These are phyloP conservation scores for Andrena hattorfiana DNA, from an alignment of 2,888 invertebrate species.

Conservation along the genomic window DNA sequence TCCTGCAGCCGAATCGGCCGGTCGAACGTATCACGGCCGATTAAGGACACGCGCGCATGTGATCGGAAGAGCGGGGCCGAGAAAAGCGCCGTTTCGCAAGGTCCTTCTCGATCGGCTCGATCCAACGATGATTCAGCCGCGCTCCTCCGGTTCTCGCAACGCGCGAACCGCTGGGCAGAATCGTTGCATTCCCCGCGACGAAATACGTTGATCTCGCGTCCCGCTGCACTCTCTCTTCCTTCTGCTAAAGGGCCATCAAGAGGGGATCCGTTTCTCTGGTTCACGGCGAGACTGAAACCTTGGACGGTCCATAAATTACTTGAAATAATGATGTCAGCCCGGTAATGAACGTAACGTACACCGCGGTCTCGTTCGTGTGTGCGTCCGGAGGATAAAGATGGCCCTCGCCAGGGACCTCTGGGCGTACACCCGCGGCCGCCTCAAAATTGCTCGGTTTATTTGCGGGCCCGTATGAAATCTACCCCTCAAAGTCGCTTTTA, in stretches of 20 bases:
- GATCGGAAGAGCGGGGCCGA: constrained; percentile 37
- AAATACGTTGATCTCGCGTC: constrained; percentile 50
- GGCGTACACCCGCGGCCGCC: constrained; percentile 26
- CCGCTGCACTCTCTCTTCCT: constrained; percentile 37
- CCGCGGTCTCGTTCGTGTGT: constrained; percentile 7
- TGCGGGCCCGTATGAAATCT: constrained; percentile 63
- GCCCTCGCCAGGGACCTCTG: constrained; percentile 35
- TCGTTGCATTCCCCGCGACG: constrained; percentile 60
- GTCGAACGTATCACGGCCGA: constrained; percentile 26
- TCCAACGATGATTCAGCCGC: constrained; percentile 67
- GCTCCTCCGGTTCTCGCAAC: constrained; percentile 57
- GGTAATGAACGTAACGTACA: constrained; percentile 76
- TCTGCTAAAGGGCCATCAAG: constrained; percentile 27
- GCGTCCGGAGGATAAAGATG: constrained; percentile 61
- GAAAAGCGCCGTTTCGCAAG: constrained; percentile 63
- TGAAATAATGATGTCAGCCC: constrained; percentile 77
- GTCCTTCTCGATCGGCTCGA: constrained; percentile 19
- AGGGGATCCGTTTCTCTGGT: constrained; percentile 35
- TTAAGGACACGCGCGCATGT: constrained; percentile 44
- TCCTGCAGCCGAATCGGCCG: not conserved
- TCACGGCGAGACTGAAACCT: constrained; percentile 45
- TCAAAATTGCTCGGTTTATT: constrained; percentile 70
- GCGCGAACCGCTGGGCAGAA: constrained; percentile 31
- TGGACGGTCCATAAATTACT: constrained; percentile 73
- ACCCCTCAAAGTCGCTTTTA: constrained; percentile 38